Evolutionary conservation across 2,113 vertebrate genomes (phyloP).

Genomic region (Smithornis capensis): DNA sequence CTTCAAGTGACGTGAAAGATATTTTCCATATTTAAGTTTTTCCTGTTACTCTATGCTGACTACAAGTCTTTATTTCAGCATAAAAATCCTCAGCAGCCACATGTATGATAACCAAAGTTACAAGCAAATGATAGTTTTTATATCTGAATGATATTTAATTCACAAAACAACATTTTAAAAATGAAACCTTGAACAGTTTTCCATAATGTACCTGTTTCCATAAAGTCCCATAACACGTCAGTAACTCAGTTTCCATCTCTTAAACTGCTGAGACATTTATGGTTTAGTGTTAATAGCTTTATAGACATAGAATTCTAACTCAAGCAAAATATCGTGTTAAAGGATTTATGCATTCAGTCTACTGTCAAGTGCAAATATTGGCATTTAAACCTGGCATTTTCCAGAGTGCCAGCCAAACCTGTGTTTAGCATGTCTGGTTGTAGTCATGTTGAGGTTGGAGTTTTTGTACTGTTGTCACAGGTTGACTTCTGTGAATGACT

Average conservation of each 20-base stretch:
- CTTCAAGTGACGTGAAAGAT: neutral
- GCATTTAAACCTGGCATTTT: conserved; percentile 44
- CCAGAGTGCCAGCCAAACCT: neutral
- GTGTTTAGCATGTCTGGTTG: neutral
- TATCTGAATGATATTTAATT: neutral
- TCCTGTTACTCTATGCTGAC: neutral
- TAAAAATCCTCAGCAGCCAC: neutral
- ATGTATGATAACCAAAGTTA: neutral
- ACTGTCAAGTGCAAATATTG: conserved; percentile 46
- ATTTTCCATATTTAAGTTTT: neutral
- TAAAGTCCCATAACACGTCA: conserved; percentile 39
- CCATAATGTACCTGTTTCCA: neutral
- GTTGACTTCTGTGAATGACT: neutral
- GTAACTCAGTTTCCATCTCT: conserved; percentile 60
- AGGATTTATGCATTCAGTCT: conserved; percentile 49
- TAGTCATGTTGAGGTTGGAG: neutral
- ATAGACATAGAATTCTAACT: conserved; percentile 60
- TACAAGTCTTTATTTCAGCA: neutral
- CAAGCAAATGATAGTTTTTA: neutral
- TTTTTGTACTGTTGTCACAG: neutral
- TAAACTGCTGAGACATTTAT: conserved; percentile 51
- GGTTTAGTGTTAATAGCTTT: conserved; percentile 57
- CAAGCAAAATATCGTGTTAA: conserved; percentile 57
- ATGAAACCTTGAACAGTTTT: conserved; percentile 10
- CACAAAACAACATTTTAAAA: neutral